These are phyloP conservation scores for Augochlorella aurata DNA, from an alignment of 2,888 invertebrate genomes.

Conservation along the genomic window DNA sequence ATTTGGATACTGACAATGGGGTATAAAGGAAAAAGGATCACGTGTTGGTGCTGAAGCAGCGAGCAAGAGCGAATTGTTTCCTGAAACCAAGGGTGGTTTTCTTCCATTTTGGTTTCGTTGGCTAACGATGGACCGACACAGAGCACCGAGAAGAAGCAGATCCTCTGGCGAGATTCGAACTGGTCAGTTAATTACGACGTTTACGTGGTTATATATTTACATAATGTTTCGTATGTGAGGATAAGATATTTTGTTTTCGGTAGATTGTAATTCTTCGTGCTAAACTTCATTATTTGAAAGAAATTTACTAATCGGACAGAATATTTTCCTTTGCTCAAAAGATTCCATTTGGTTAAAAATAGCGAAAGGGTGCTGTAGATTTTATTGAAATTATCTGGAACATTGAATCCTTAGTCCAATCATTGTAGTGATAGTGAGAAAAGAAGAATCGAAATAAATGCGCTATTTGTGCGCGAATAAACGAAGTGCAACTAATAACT, in stretches of 20 bases:
- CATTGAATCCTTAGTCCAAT: neutral
- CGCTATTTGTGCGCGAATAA: neutral
- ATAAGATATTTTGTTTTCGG: neutral
- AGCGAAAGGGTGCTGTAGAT: neutral
- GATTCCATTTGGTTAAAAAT: neutral
- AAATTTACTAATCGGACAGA: neutral
- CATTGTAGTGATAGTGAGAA: neutral
- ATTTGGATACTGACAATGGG: constrained; percentile 16
- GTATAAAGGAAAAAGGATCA: constrained; percentile 36
- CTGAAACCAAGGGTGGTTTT: constrained; percentile 3
- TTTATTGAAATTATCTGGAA: neutral
- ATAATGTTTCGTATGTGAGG: neutral
- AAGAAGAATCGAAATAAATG: neutral
- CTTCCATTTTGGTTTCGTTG: constrained; percentile 29
- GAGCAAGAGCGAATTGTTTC: constrained; percentile 27
- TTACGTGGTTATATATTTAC: neutral
- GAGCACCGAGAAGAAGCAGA: constrained; percentile 68
- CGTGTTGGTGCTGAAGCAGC: constrained; percentile 44
- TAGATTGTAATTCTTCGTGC: neutral
- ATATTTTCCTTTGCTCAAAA: neutral
- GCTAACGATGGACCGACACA: constrained; percentile 58
- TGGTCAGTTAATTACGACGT: constrained; percentile 58
- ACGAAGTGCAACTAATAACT: neutral
- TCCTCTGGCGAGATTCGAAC: constrained; percentile 62
- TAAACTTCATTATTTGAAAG: neutral